phyloP scores from a whole-genome alignment of 2,888 invertebrate genomes.

The Dexiosoma caninum region DNA sequence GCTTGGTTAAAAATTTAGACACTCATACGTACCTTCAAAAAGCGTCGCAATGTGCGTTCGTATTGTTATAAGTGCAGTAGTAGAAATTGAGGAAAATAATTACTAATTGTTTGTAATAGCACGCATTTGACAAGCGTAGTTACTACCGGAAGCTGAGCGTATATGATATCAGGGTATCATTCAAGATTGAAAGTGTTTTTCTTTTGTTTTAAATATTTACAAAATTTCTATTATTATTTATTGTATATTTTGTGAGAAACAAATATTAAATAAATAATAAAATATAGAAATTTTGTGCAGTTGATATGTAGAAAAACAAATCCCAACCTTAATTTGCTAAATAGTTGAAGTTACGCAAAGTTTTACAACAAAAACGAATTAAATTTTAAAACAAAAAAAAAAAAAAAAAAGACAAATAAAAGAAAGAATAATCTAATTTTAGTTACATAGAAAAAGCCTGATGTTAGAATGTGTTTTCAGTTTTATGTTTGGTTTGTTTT shows the following conservation, averaged over 20 bases:
- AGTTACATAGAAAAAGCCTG: neutral
- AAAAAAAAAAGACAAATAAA: neutral
- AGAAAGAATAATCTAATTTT: neutral
- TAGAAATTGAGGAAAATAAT: neutral
- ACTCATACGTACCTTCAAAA: constrained; percentile 30
- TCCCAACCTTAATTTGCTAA: constrained; percentile 55
- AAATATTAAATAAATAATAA: neutral
- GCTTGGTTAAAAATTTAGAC: no score
- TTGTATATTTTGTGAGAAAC: no score
- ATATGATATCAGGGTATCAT: constrained; percentile 77
- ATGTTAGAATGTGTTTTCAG: neutral
- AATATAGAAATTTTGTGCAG: constrained; percentile 6
- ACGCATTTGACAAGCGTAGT: neutral
- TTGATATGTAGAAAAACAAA: constrained; percentile 42
- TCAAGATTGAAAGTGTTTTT: constrained; percentile 71
- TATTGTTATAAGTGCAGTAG: constrained; percentile 7
- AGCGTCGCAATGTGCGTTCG: constrained; percentile 5
- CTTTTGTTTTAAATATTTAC: constrained; percentile 1
- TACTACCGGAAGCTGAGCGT: constrained; percentile 74
- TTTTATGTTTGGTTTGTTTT: constrained; percentile 11
- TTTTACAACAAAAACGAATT: neutral
- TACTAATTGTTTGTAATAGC: neutral
- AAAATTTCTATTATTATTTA: constrained; percentile 60
- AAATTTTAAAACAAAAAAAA: neutral
- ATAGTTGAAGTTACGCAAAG: constrained; percentile 24